A percentile compares a stretch with the other conserved stretches of the same genome.
phyloP scores from a whole-genome alignment of 1,140 invertebrate species.

The Nomia melanderi region DNA sequence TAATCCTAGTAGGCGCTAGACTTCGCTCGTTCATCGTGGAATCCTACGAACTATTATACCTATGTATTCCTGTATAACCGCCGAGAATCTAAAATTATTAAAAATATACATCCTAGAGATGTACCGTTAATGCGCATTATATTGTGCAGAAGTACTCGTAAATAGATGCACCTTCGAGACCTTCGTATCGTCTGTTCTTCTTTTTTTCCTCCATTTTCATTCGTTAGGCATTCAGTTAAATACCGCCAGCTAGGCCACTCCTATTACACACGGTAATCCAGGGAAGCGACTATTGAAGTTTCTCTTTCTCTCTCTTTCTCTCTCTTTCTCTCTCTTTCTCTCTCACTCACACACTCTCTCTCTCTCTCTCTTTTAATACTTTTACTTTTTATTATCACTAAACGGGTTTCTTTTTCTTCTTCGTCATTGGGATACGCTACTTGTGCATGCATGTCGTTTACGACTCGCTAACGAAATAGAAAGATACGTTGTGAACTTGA shows the following conservation, averaged over 20 bases:
- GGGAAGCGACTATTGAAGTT: slow-evolving; percentile 39
- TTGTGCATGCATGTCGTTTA: slow-evolving; percentile 43
- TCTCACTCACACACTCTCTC: background rate
- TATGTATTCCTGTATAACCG: slow-evolving; percentile 36
- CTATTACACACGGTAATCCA: slow-evolving; percentile 21
- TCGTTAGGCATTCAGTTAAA: slow-evolving; percentile 26
- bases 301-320: background rate
- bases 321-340: slow-evolving; percentile 8
- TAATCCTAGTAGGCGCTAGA: slow-evolving; percentile 39
- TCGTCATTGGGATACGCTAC: slow-evolving; percentile 22
- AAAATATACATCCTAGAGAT: slow-evolving; percentile 63
- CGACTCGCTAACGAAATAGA: background rate
- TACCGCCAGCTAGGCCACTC: slow-evolving; percentile 50
- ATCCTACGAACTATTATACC: slow-evolving; percentile 31
- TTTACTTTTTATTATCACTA: slow-evolving; percentile 24
- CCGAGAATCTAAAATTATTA: slow-evolving; percentile 61
- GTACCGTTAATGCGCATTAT: slow-evolving; percentile 65
- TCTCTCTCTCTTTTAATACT: slow-evolving; percentile 32
- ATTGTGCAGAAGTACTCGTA: slow-evolving; percentile 71
- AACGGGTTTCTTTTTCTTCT: background rate
- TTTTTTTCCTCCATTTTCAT: background rate
- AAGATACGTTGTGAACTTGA: background rate
- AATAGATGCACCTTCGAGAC: slow-evolving; percentile 47
- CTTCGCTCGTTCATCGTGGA: slow-evolving; percentile 8
- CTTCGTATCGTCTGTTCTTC: background rate